Percentiles rank a stretch among this genome's conserved stretches.
These are phyloP conservation scores for Cyclophora punctaria DNA, from an alignment of 2,888 invertebrate species.

Conservation along the genomic window DNA sequence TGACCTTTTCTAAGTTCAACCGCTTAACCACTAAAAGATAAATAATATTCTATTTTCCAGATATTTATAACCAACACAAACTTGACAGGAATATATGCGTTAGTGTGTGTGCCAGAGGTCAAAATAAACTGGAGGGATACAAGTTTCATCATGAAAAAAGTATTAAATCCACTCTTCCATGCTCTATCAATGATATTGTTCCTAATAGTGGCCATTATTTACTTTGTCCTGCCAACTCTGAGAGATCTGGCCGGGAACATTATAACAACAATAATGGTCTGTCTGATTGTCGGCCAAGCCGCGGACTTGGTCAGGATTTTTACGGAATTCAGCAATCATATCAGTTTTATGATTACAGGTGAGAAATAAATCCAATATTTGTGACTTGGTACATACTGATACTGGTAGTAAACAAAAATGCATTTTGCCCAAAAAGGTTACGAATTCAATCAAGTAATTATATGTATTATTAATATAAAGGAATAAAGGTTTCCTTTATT, in stretches of 20 bases:
- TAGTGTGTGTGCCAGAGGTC: constrained; percentile 83
- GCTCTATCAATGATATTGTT: constrained; percentile 81
- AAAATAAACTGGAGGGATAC: constrained; percentile 83
- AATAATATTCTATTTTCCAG: constrained; percentile 31
- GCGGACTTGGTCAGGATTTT: constrained; percentile 86
- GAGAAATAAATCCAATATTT: constrained; percentile 23
- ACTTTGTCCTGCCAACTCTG: constrained; percentile 87
- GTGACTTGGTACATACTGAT: background rate
- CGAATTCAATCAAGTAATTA: too few species aligned
- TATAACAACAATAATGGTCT: constrained; percentile 86
- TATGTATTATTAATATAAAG: too few species aligned
- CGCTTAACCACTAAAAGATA: background rate
- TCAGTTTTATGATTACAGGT: constrained; percentile 88
- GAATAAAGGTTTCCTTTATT: too few species aligned
- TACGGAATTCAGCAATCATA: constrained; percentile 85
- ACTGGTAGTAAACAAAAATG: too few species aligned
- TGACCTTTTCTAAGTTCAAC: too few species aligned
- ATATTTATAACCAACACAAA: constrained; percentile 66
- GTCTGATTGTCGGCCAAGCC: constrained; percentile 84
- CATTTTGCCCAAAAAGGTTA: too few species aligned
- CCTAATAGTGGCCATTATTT: constrained; percentile 83
- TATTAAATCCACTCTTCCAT: constrained; percentile 86
- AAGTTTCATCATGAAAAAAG: constrained; percentile 82
- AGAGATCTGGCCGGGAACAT: constrained; percentile 90
- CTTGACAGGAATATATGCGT: constrained; percentile 79